Evolutionary conservation across 2,113 vertebrate genomes (phyloP).

Genomic region (Protobothrops flavoviridis): DNA sequence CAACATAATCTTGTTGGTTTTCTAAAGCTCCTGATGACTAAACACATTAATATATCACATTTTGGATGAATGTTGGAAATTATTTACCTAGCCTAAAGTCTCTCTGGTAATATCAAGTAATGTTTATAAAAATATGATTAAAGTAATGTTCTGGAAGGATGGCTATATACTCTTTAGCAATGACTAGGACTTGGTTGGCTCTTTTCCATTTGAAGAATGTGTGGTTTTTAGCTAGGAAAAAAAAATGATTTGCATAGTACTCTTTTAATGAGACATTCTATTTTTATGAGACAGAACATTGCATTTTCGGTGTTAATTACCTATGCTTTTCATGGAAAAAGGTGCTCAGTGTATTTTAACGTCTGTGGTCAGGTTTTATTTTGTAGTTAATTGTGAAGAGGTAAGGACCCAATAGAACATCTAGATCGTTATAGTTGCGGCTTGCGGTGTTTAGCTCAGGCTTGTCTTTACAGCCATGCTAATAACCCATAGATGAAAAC

Average conservation of each 20-base stretch:
- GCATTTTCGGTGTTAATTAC: slow-evolving; percentile 57
- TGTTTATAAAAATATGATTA: not conserved
- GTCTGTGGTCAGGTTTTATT: slow-evolving; percentile 5
- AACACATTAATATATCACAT: slow-evolving; percentile 3
- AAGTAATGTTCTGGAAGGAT: not conserved
- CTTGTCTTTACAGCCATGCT: slow-evolving; percentile 58
- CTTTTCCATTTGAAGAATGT: not conserved
- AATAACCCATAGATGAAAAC: slow-evolving; percentile 50
- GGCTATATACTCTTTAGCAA: not conserved
- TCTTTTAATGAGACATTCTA: slow-evolving; percentile 56
- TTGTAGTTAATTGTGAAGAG: slow-evolving; percentile 32
- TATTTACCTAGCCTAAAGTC: slow-evolving; percentile 35
- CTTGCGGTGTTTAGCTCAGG: slow-evolving; percentile 37
- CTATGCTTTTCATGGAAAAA: slow-evolving; percentile 26
- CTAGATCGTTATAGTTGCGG: slow-evolving; percentile 23
- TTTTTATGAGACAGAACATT: slow-evolving; percentile 56
- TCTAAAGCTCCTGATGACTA: not conserved
- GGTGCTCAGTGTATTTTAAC: slow-evolving; percentile 35
- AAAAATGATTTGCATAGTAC: slow-evolving; percentile 52
- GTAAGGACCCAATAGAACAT: slow-evolving; percentile 23
- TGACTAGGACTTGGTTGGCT: not conserved
- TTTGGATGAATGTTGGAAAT: not conserved
- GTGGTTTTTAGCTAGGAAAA: slow-evolving; percentile 51
- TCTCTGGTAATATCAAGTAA: slow-evolving; percentile 57
- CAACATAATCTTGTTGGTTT: not conserved